Evolutionary conservation across 2,888 invertebrate species (phyloP).

Genomic region (Herminia tarsipennalis): DNA sequence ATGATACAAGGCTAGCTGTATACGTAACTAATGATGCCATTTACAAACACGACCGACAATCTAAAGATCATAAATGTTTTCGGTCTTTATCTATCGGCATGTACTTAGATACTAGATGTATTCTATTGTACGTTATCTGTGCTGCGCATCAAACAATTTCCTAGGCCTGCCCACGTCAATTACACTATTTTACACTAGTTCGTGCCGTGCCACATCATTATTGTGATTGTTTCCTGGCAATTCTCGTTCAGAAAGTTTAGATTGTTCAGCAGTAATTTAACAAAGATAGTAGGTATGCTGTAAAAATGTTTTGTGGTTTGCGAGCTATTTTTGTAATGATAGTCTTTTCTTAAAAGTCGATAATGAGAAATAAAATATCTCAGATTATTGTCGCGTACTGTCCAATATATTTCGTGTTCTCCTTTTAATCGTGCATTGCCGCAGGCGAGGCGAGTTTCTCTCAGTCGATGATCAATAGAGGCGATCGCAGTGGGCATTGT

Average conservation of each 20-base stretch:
- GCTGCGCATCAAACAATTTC: slow-evolving; percentile 44
- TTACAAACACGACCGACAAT: slow-evolving; percentile 26
- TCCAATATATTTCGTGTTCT: slow-evolving; percentile 32
- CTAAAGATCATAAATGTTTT: slow-evolving; percentile 22
- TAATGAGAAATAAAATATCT: slow-evolving; percentile 5
- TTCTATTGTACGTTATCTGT: slow-evolving; percentile 29
- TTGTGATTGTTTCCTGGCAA: slow-evolving; percentile 49
- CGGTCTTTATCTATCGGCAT: slow-evolving; percentile 15
- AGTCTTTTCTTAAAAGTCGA: background rate
- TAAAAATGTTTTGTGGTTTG: slow-evolving; percentile 19
- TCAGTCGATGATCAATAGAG: slow-evolving; percentile 47
- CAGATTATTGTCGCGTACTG: slow-evolving; percentile 24
- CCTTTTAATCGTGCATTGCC: slow-evolving; percentile 40
- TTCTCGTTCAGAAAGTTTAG: slow-evolving; percentile 26
- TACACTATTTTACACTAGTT: slow-evolving; percentile 52
- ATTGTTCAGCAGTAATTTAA: slow-evolving; percentile 29
- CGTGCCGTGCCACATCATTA: slow-evolving; percentile 43
- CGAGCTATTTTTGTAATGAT: background rate
- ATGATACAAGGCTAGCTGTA: slow-evolving; percentile 41
- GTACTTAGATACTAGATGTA: too few species aligned
- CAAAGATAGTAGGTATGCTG: slow-evolving; percentile 16
- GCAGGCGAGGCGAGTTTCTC: slow-evolving; percentile 43
- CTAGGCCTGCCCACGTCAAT: slow-evolving; percentile 53
- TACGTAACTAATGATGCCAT: slow-evolving; percentile 24
- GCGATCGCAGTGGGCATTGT: slow-evolving; percentile 41